Base-by-base conservation (phyloP, 2,888 invertebrate species). In the Pseudoips prasinana region DNA sequence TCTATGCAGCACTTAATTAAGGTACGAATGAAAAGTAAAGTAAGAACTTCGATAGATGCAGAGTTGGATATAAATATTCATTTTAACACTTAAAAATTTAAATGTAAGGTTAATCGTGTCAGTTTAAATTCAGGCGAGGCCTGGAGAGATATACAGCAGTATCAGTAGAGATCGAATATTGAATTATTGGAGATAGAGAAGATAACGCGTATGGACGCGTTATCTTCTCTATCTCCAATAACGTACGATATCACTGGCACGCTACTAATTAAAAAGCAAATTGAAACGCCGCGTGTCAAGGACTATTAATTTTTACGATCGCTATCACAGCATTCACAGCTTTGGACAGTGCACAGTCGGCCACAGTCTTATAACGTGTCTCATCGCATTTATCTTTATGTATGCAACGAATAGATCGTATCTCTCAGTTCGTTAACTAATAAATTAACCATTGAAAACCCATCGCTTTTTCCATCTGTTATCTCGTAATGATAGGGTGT, bases 281-380 rank as follows among this genome's bases (percentile, higher is more conserved):
- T 80, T 76, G 75, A 81, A 77, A 70, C 64, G 61, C 65, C 58
- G 57, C 65, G 65, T 74, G 77, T 76, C 69, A 73, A 69, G 64
- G 65, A 73, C 71, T 78, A 77, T 81, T 77, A 79, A 73, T 75
- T 82, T 83, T 84, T 78, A 83, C 67, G 82, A 80, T 70, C 66
- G 37, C 64, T 73, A 73, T 79, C 73, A 61, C 58, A 53, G 44
- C 54, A 53, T 49, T n/a, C 47, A 42, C 48, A 41, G 47, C 43
- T 46, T 50, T 34, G 49, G 46, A 37, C 52, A 55, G 46, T 45
- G 34, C 26, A 42, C 46, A 46, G 6, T 18, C 18, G 3, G 18
- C 4, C 50, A 53, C n/a, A n/a, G 61, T 56, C 59, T 59, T 58
- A 65, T 67, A 68, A 62, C 60, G 58, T 64, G 64, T 62, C 56